These are phyloP conservation scores for Sebastes diploproa DNA, from an alignment of 2,797 vertebrate species.

Conservation along the genomic window DNA sequence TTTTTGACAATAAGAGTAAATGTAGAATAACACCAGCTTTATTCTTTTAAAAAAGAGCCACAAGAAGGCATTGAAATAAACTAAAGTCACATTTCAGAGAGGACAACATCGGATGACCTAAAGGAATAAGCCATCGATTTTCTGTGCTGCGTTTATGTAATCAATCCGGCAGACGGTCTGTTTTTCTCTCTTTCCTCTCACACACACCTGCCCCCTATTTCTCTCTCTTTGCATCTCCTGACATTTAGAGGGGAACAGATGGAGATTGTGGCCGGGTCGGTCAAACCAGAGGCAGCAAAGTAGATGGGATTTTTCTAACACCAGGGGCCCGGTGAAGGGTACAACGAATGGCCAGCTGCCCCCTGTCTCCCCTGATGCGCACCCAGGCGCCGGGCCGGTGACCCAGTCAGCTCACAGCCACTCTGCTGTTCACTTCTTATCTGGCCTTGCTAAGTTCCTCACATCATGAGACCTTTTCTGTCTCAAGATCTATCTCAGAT, in stretches of 20 bases:
- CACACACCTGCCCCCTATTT: constrained; percentile 45
- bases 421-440: constrained; percentile 11
- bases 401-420: constrained; percentile 37
- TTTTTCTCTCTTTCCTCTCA: constrained; percentile 16
- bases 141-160: constrained; percentile 36
- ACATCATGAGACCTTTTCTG: constrained; percentile 26
- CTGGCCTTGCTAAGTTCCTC: constrained; percentile 41
- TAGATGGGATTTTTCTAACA: constrained; percentile 68
- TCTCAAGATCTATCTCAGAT: constrained; percentile 35
- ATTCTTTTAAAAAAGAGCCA: not conserved
- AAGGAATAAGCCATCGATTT: constrained; percentile 57
- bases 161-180: constrained; percentile 30
- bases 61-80: constrained; percentile 6
- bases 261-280: constrained; percentile 65
- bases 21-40: not conserved
- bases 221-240: constrained; percentile 58
- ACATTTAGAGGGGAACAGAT: constrained; percentile 78
- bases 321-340: constrained; percentile 60
- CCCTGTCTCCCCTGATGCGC: constrained; percentile 52
- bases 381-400: constrained; percentile 24
- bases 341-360: constrained; percentile 62
- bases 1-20: constrained; percentile 4
- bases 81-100: constrained; percentile 24
- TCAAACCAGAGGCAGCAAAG: constrained; percentile 69
- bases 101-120: constrained; percentile 8